A percentile compares a stretch with the other conserved stretches of the same genome.
phyloP scores from a whole-genome alignment of 2,113 vertebrate genomes.

The Pimephales promelas region DNA sequence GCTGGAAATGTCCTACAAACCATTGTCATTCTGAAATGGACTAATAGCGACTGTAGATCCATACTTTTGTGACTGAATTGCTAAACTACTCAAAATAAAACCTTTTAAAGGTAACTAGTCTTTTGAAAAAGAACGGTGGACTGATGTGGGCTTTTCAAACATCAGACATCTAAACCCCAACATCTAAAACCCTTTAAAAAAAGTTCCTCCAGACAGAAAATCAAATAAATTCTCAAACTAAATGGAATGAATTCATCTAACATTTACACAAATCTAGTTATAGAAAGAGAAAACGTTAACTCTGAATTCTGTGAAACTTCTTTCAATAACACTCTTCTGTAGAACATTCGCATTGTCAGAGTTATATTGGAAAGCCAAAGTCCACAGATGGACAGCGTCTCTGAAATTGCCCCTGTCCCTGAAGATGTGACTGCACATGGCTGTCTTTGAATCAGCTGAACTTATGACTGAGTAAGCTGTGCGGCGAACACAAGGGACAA shows the following conservation, averaged over 20 bases:
- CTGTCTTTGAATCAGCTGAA: constrained; percentile 18
- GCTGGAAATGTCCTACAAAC: background rate
- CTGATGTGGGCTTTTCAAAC: too few species aligned
- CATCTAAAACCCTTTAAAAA: background rate
- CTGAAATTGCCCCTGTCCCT: background rate
- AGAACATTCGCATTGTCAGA: background rate
- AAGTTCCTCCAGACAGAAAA: background rate
- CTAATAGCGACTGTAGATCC: too few species aligned
- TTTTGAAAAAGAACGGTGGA: background rate
- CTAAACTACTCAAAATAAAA: background rate
- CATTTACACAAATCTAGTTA: background rate
- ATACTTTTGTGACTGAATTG: background rate
- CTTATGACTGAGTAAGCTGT: constrained; percentile 4
- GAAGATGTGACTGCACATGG: constrained; percentile 29
- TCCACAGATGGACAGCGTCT: background rate
- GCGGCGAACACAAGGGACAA: constrained; percentile 30
- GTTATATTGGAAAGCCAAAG: background rate
- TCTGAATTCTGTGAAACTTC: background rate
- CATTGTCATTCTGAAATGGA: background rate
- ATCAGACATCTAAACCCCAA: too few species aligned
- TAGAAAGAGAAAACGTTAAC: background rate
- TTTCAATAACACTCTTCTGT: background rate
- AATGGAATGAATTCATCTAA: background rate
- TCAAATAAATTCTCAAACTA: background rate
- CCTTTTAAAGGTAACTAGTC: background rate